Percentiles rank a stretch among this genome's conserved stretches.
These are phyloP conservation scores for Irena cyanogastra DNA, from an alignment of 2,113 vertebrate genomes.

Conservation along the genomic window DNA sequence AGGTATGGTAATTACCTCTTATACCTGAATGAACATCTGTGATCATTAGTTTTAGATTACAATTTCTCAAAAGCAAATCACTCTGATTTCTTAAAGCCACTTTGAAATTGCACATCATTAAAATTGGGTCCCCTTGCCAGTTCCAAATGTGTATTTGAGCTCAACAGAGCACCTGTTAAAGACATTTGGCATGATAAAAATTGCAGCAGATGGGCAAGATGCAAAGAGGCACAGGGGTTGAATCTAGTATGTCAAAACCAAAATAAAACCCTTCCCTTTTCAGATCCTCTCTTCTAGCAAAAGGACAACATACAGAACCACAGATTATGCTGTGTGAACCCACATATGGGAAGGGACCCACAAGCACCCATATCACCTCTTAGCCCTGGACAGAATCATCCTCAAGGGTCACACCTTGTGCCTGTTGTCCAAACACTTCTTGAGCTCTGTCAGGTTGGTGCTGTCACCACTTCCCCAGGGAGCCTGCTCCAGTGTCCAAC, in stretches of 20 bases:
- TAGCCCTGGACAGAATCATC: background rate
- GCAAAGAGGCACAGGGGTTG: background rate
- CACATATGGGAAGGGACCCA: background rate
- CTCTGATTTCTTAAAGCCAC: background rate
- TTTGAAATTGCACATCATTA: constrained; percentile 24
- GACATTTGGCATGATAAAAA: background rate
- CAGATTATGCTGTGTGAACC: background rate
- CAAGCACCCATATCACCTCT: background rate
- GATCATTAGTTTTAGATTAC: constrained; percentile 23
- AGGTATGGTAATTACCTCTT: background rate
- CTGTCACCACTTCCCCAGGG: background rate
- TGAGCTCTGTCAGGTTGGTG: background rate
- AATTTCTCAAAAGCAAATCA: background rate
- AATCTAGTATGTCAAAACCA: background rate
- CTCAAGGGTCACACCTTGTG: background rate
- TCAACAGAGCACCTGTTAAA: background rate
- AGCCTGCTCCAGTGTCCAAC: no score
- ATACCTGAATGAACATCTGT: background rate
- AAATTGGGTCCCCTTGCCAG: background rate
- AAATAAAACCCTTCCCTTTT: fast-evolving
- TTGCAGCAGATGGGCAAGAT: background rate
- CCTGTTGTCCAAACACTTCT: background rate
- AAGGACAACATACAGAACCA: background rate
- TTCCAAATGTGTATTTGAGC: background rate
- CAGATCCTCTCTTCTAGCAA: background rate